Conservation (phyloP, 1,140 invertebrate species). For the Rhyacophila brunnea region DNA sequence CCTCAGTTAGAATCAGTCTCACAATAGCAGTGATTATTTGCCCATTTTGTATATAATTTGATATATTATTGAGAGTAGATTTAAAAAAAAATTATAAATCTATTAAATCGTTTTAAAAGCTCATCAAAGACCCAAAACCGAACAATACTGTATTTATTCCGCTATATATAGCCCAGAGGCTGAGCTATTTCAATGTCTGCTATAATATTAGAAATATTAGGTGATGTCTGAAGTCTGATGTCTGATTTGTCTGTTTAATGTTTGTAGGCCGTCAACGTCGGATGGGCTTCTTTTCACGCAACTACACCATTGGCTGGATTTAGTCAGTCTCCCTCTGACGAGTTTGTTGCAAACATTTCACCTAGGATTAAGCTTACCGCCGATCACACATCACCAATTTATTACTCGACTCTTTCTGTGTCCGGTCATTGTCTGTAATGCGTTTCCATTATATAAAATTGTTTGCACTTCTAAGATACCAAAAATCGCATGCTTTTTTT, state of each 20-base stretch:
- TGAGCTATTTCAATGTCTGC: not conserved
- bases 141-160: not conserved
- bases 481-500: not conserved
- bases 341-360: slow-evolving; percentile 23
- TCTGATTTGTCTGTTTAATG: not conserved
- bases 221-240: slow-evolving; percentile 3
- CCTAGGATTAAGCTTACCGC: slow-evolving; percentile 17
- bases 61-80: no score
- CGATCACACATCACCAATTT: slow-evolving; percentile 12
- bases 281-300: slow-evolving; percentile 33
- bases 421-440: slow-evolving; percentile 2
- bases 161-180: not conserved
- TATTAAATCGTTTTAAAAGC: no score
- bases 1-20: no score
- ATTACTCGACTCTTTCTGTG: slow-evolving; percentile 7
- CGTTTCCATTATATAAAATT: not conserved
- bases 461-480: slow-evolving; percentile 2
- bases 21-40: no score
- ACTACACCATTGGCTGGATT: slow-evolving; percentile 31
- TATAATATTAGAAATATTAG: not conserved
- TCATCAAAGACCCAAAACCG: not conserved
- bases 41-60: no score
- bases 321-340: slow-evolving; percentile 14
- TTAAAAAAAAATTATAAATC: no score
- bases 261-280: slow-evolving; percentile 33